Evolutionary conservation across 92 coral and sea anemone genomes (phyloP).

Genomic region (Pocillopora grandis): DNA sequence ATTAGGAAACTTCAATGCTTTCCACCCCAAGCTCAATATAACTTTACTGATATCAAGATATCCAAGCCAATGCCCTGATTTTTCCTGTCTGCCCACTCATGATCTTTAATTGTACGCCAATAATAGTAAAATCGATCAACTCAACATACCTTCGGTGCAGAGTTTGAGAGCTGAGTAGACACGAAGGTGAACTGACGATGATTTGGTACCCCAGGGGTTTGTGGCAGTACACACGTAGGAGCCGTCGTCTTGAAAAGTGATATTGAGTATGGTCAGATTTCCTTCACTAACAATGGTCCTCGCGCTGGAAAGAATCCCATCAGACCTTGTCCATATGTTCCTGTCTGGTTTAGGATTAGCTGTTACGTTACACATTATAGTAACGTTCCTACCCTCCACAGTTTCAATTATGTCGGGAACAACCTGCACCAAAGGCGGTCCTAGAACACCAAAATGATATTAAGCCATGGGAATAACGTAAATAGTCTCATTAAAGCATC

Average conservation of each 20-base stretch:
- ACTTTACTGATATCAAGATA: too few species aligned
- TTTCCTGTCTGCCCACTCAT: too few species aligned
- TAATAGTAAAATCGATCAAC: too few species aligned
- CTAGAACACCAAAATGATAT: too few species aligned
- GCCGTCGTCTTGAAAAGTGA: conserved; percentile 29
- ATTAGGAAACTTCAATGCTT: too few species aligned
- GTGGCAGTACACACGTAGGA: conserved; percentile 37
- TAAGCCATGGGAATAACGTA: too few species aligned
- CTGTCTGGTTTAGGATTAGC: conserved; percentile 10
- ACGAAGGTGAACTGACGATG: conserved; percentile 7
- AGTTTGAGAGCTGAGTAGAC: not conserved
- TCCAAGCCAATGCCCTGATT: too few species aligned
- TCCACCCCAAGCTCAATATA: too few species aligned
- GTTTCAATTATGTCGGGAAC: too few species aligned
- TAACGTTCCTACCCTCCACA: not conserved
- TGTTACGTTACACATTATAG: not conserved
- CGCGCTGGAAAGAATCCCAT: not conserved
- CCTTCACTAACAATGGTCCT: not conserved
- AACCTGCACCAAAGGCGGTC: too few species aligned
- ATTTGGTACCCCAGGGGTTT: conserved; percentile 5
- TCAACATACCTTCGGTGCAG: not conserved
- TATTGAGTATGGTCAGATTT: conserved; percentile 17
- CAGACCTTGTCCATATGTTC: not conserved
- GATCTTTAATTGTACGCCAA: too few species aligned
- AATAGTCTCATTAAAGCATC: too few species aligned